These are phyloP conservation scores for Hippocampus guttulatus DNA, from an alignment of 2,113 vertebrate species.

Conservation along the genomic window DNA sequence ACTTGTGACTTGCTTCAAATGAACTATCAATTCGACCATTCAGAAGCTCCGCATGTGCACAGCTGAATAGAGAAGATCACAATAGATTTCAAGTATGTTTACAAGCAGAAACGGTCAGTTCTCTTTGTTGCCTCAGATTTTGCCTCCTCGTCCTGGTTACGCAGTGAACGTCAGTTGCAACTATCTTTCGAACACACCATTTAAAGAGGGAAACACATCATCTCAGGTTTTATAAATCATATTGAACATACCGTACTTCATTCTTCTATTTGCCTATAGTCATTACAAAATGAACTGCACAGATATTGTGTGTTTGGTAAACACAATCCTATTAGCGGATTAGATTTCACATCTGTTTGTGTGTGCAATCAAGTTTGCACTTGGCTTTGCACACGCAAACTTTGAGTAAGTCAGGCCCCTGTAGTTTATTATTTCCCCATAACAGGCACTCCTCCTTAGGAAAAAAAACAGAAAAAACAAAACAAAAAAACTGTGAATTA, in stretches of 20 bases:
- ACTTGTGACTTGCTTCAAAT: too few relatives aligned
- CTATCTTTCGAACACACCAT: too few relatives aligned
- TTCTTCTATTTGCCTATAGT: too few relatives aligned
- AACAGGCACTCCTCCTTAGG: conserved; percentile 14
- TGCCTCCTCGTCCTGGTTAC: too few relatives aligned
- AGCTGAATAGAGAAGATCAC: too few relatives aligned
- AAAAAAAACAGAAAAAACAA: not conserved
- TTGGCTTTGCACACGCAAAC: not conserved
- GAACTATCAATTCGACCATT: too few relatives aligned
- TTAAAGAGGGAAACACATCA: not conserved
- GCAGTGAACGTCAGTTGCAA: too few relatives aligned
- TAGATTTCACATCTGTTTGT: not conserved
- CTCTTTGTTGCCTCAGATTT: too few relatives aligned
- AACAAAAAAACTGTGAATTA: conserved; percentile 9
- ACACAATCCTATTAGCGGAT: not conserved
- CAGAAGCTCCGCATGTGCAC: too few relatives aligned
- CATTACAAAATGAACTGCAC: not conserved
- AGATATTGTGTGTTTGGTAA: not conserved
- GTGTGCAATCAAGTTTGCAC: not conserved
- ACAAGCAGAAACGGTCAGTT: too few relatives aligned
- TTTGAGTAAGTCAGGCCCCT: not conserved
- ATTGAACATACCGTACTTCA: not conserved
- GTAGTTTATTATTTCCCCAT: conserved; percentile 7
- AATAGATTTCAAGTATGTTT: too few relatives aligned
- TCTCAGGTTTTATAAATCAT: not conserved